Evolutionary conservation across 2,797 vertebrate species (phyloP).

Genomic region (Thaleichthys pacificus): DNA sequence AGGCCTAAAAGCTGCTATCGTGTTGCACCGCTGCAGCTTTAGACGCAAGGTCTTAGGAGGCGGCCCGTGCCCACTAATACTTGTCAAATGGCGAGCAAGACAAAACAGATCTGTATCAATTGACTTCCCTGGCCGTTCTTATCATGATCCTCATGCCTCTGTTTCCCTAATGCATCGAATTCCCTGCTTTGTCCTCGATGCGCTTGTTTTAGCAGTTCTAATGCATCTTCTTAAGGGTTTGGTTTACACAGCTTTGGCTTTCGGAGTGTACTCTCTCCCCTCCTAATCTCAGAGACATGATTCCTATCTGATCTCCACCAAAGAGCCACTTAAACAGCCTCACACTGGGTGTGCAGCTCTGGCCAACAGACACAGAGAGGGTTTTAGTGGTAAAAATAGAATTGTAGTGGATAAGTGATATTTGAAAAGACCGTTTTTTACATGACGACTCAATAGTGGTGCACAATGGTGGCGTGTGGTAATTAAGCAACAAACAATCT

Average conservation of each 20-base stretch:
- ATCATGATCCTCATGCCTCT: slow-evolving; percentile 49
- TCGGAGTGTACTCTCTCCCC: slow-evolving; percentile 43
- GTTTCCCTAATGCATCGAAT: slow-evolving; percentile 48
- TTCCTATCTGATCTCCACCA: slow-evolving; percentile 63
- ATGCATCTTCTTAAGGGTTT: slow-evolving; percentile 56
- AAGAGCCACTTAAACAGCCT: slow-evolving; percentile 59
- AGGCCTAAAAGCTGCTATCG: slow-evolving; percentile 37
- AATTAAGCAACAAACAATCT: too few species aligned
- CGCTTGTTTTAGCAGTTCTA: slow-evolving; percentile 17
- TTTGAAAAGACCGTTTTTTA: background rate
- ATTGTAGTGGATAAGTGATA: background rate
- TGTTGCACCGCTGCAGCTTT: slow-evolving; percentile 23
- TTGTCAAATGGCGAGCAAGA: slow-evolving; percentile 51
- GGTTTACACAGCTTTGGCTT: slow-evolving; percentile 57
- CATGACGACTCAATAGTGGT: background rate
- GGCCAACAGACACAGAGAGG: slow-evolving; percentile 28
- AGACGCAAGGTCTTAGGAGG: slow-evolving; percentile 44
- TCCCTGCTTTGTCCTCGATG: slow-evolving; percentile 18
- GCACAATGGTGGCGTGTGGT: background rate
- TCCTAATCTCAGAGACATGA: slow-evolving; percentile 63
- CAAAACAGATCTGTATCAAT: slow-evolving; percentile 57
- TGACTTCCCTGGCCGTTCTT: slow-evolving; percentile 49
- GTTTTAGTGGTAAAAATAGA: slow-evolving; percentile 7
- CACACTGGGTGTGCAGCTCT: slow-evolving; percentile 27
- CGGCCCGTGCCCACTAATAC: slow-evolving; percentile 36